phyloP scores from a whole-genome alignment of 2,888 invertebrate genomes.

The Bedellia somnulentella region DNA sequence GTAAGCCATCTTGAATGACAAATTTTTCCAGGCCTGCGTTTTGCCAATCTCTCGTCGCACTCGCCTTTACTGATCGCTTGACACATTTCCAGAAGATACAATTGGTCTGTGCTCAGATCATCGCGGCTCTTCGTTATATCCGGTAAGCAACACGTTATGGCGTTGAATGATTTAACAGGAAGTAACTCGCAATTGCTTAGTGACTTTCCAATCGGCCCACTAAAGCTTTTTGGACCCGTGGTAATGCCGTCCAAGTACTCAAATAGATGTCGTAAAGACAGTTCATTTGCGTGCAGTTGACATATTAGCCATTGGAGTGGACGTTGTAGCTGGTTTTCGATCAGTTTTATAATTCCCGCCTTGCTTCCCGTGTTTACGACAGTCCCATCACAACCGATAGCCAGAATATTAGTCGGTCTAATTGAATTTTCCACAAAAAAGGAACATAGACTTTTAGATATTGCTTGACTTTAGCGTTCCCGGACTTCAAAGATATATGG shows the following conservation, averaged over 20 bases:
- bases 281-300: not conserved
- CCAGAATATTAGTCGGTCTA: conserved; percentile 1
- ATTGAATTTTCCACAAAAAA: not conserved
- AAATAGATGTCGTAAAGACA: not conserved
- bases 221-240: not conserved
- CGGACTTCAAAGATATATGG: not conserved
- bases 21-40: conserved; percentile 10
- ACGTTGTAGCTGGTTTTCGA: not conserved
- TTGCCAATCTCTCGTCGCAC: conserved; percentile 8
- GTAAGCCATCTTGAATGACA: conserved; percentile 13
- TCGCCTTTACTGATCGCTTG: conserved; percentile 7
- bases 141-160: not conserved
- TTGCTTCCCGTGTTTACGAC: conserved; percentile 13
- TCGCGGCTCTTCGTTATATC: conserved; percentile 1
- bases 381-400: conserved; percentile 13
- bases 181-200: not conserved
- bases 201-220: not conserved
- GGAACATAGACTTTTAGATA: not conserved
- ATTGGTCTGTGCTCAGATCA: conserved; percentile 12
- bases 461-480: not conserved
- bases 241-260: not conserved
- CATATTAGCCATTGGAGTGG: not conserved
- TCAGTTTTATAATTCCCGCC: conserved; percentile 6
- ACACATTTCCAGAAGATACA: conserved; percentile 11
- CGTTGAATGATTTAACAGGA: conserved; percentile 5